Evolutionary conservation across 2,113 vertebrate genomes (phyloP).

Genomic region (Paedocypris sp.): DNA sequence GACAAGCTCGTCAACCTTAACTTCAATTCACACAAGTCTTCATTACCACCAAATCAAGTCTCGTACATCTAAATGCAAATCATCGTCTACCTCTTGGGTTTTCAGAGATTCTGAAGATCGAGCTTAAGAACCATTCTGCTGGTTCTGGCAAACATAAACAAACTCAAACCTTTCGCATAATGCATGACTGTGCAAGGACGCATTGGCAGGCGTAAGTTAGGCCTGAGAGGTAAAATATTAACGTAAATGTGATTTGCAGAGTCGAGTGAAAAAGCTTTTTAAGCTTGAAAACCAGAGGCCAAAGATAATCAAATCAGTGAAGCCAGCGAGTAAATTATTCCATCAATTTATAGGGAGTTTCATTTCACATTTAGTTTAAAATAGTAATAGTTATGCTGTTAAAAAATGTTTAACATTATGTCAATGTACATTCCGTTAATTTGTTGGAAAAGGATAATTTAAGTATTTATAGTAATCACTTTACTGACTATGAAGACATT

Average conservation of each 20-base stretch:
- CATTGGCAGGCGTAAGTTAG: not conserved
- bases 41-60: not conserved
- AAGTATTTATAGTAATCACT: too few species aligned
- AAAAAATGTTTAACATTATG: too few species aligned
- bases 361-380: too few species aligned
- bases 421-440: too few species aligned
- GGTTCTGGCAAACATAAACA: not conserved
- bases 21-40: not conserved
- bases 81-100: not conserved
- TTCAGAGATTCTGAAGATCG: not conserved
- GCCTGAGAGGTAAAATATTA: not conserved
- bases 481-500: too few species aligned
- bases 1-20: not conserved
- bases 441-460: too few species aligned
- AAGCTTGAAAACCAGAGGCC: too few species aligned
- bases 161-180: not conserved
- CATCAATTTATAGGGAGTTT: too few species aligned
- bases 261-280: not conserved
- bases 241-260: not conserved
- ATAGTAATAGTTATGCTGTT: too few species aligned
- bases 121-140: not conserved
- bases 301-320: too few species aligned
- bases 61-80: constrained; percentile 20
- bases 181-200: not conserved
- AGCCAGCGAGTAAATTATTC: too few species aligned